Base-by-base conservation (phyloP, 2,888 invertebrate genomes). In the Ernsta delagoae region DNA sequence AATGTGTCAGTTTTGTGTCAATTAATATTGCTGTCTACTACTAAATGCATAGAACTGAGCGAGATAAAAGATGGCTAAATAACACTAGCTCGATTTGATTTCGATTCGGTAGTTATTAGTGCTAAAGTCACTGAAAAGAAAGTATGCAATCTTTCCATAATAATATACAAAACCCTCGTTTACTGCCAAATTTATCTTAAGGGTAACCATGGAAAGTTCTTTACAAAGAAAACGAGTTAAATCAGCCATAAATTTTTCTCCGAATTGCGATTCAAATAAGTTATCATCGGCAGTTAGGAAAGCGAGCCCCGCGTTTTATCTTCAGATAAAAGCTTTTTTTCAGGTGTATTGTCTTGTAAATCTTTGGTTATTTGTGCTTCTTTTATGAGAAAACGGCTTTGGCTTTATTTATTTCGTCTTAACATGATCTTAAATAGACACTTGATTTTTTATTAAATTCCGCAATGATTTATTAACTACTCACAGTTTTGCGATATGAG, bases 261-360 rank as follows among this genome's bases (percentile, higher is more conserved):
- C 83, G 85, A 89, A 88, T 86, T 87, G 86, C 82, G 84, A 82
- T 81, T 79, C 83, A 85, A 87, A 87, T 87, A 89, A 88, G 86
- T 89, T 89, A 89, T 88, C 88, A 89, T 87, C 83, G 86, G 87
- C 85, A 85, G 85, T 86, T 87, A 86, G 79, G 83, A 82, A 76
- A 77, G 80, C 76, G 82, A 75, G 79, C 80, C 79, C 76, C 74
- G 82, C 85, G 84, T 88, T 85, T 85, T 87, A 87, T 88, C 86
- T 83, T 77, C 75, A 80, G 83, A 85, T 87, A 86, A 84, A 82
- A 75, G 54, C 69, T 34, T 63, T 69, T 69, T 65, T 69, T 31
- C 72, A 72, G 75, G 74, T 75, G 72, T 70, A 65, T 59, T 69
- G 70, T 66, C 66, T 71, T 64, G 66, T 71, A 69, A 73, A 72